Evolutionary conservation across 2,888 invertebrate genomes (phyloP).

Genomic region (Volucella bombylans): DNA sequence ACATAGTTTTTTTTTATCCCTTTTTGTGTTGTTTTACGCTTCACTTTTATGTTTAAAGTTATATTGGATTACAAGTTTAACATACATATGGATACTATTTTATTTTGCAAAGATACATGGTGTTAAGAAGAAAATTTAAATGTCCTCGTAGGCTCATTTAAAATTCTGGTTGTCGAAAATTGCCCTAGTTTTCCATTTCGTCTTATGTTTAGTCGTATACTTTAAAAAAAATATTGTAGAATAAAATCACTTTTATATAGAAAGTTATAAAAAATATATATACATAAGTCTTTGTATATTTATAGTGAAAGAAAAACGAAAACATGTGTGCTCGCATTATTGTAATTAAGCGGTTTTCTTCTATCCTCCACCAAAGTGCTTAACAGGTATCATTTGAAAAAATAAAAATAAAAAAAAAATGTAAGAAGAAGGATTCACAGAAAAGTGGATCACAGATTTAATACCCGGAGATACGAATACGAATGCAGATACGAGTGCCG

Average conservation of each 20-base stretch:
- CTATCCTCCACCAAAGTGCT: not conserved
- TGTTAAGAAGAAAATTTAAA: constrained; percentile 38
- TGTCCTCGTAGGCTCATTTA: constrained; percentile 60
- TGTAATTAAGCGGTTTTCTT: not conserved
- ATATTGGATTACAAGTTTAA: constrained; percentile 59
- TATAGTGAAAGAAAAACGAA: constrained; percentile 2
- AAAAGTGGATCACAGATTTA: too few species aligned
- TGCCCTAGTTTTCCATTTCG: constrained; percentile 29
- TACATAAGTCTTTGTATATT: not conserved
- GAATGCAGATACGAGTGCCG: too few species aligned
- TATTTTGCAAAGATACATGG: constrained; percentile 4
- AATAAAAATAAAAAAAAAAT: constrained; percentile 1
- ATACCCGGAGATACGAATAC: too few species aligned
- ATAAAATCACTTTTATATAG: not conserved
- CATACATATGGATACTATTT: constrained; percentile 38
- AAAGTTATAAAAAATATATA: not conserved
- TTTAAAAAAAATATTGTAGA: not conserved
- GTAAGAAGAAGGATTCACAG: not conserved
- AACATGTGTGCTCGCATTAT: constrained; percentile 2
- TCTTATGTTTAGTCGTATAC: too few species aligned
- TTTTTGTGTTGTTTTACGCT: constrained; percentile 11
- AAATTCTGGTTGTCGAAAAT: constrained; percentile 55
- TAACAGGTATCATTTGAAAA: constrained; percentile 11
- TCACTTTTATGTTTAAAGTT: not conserved
- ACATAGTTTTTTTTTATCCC: constrained; percentile 8